A percentile compares a stretch with the other conserved stretches of the same genome.
These are phyloP conservation scores for Drosophila lini DNA, from an alignment of 1,140 invertebrate species.

Conservation along the genomic window DNA sequence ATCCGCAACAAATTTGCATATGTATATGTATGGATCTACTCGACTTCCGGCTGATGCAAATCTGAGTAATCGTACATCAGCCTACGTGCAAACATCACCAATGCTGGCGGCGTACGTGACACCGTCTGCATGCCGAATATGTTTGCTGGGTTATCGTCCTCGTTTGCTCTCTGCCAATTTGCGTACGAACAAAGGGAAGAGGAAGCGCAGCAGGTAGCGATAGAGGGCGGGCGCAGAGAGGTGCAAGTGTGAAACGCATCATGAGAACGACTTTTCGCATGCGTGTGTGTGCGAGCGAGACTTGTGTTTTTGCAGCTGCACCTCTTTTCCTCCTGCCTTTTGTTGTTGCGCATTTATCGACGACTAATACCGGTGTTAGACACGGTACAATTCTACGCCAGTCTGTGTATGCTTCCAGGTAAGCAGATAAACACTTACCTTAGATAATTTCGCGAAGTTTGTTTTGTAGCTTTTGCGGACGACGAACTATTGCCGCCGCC, in stretches of 20 bases:
- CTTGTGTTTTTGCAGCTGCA: constrained; percentile 51
- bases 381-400: constrained; percentile 13
- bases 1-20: constrained; percentile 24
- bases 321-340: constrained; percentile 19
- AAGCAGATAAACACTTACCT: constrained; percentile 75
- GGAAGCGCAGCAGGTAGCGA: constrained; percentile 52
- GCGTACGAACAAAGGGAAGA: constrained; percentile 62
- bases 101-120: constrained; percentile 64
- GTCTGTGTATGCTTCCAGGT: constrained; percentile 4
- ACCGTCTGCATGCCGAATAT: constrained; percentile 47
- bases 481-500: constrained; percentile 69
- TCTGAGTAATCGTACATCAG: background rate
- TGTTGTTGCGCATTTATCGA: constrained; percentile 44
- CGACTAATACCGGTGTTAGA: constrained; percentile 48
- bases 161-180: constrained; percentile 73
- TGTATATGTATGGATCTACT: background rate
- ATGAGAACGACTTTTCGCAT: constrained; percentile 46
- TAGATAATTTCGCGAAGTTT: constrained; percentile 84
- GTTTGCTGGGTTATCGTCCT: constrained; percentile 73
- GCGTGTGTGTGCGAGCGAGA: constrained; percentile 1
- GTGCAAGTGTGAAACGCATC: constrained; percentile 44
- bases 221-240: background rate
- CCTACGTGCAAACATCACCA: constrained; percentile 5
- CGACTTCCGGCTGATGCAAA: constrained; percentile 17
- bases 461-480: constrained; percentile 75